These are phyloP conservation scores for Ostrea denselamellosa DNA, from an alignment of 1,140 invertebrate genomes.

Conservation along the genomic window DNA sequence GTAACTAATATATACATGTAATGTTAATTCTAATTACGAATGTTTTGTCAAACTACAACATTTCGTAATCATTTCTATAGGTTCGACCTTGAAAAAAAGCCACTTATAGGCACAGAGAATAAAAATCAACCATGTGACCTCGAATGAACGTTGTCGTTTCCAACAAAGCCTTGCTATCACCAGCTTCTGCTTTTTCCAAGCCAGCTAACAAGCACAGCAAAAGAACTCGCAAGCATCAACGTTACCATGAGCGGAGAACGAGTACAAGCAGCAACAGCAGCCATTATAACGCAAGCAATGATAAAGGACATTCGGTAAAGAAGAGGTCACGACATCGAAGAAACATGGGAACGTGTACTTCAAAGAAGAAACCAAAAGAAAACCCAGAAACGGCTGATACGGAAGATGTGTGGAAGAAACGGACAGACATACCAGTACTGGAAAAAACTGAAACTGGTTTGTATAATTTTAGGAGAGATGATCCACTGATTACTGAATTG, in stretches of 20 bases:
- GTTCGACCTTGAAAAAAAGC: conserved; percentile 22
- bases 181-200: conserved; percentile 9
- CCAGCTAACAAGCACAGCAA: conserved; percentile 29
- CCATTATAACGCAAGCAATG: not conserved
- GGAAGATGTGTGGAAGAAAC: conserved; percentile 25
- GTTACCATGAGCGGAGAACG: conserved; percentile 8
- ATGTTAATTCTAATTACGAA: not conserved
- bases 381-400: not conserved
- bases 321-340: not conserved
- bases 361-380: conserved; percentile 30
- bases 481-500: conserved; percentile 23
- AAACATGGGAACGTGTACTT: conserved; percentile 3
- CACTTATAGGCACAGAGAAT: not conserved
- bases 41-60: not conserved
- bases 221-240: conserved; percentile 16
- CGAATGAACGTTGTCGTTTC: conserved; percentile 17
- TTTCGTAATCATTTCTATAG: not conserved
- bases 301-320: not conserved
- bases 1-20: not conserved
- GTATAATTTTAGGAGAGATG: conserved; percentile 15
- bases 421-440: not conserved
- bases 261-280: conserved; percentile 24
- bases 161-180: conserved; percentile 5
- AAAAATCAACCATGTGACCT: conserved; percentile 24
- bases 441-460: not conserved